phyloP scores from a whole-genome alignment of 2,888 invertebrate genomes.

The Lasioglossum calceatum region DNA sequence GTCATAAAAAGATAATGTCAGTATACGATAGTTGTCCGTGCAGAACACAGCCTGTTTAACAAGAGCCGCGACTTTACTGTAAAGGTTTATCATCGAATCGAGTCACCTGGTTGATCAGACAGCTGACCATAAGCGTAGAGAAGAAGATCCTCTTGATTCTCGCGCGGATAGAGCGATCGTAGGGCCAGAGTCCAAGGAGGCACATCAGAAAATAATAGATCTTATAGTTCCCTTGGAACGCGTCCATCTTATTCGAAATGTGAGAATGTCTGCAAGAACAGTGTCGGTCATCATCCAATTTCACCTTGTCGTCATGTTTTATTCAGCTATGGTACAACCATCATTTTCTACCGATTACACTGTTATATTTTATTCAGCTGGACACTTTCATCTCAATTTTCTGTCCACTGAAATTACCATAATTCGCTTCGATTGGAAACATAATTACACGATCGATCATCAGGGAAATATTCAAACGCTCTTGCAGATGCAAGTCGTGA shows the following conservation, averaged over 20 bases:
- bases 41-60: too few relatives aligned
- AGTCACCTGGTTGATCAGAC: background rate
- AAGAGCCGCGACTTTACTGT: too few relatives aligned
- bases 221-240: background rate
- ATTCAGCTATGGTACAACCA: background rate
- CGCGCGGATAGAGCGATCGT: background rate
- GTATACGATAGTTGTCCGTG: too few relatives aligned
- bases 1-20: too few relatives aligned
- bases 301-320: background rate
- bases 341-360: background rate
- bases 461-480: too few relatives aligned
- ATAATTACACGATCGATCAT: too few relatives aligned
- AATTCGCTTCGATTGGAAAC: too few relatives aligned
- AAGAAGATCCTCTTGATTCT: background rate
- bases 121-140: background rate
- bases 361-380: background rate
- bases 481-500: background rate
- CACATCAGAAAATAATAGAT: background rate
- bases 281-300: background rate
- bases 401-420: too few relatives aligned
- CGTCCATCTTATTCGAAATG: background rate
- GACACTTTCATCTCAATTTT: background rate
- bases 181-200: background rate
- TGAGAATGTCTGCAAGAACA: background rate
- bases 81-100: background rate